Base-by-base conservation (phyloP, 2,797 vertebrate genomes). In the Platalea minor region DNA sequence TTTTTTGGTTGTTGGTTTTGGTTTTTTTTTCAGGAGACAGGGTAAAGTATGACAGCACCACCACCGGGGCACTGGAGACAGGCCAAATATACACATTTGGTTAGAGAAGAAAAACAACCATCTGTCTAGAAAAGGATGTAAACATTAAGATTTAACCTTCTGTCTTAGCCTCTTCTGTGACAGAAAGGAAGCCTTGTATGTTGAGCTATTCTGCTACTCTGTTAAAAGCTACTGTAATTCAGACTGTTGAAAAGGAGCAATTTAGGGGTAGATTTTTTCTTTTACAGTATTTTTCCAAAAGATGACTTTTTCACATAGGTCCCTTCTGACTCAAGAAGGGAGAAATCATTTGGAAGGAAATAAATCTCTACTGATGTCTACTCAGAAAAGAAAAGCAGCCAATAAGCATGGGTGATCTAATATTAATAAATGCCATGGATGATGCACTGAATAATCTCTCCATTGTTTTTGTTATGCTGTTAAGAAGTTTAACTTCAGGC, bases 231-330 rank as follows among this genome's bases (percentile, higher is more conserved):
- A 75, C 70, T 75, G 57, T 82, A 86, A 90, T 46, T 81, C 91
- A 89, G 88, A 68, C 72, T 25, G 74, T 61, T 95, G 94, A 93
- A 96, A 97, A 97, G 92, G 39, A 70, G 56, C 77, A 86, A 67
- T 96, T 96, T 96, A 94, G 67, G 57, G 82, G 23, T 35, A 83
- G 57, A 39, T 43, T 94, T 92, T 89, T 91, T 67, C 33, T 91
- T 89, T 91, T 73, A 94, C 95, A 96, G 87, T 96, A 72, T 95
- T 98, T 95, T 98, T 98, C 95, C 95, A 87, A 79, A 83, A 61
- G 83, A 96, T 96, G 51, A 94, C 74, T 97, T 85, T 96, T 91
- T 95, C 84, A 57, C 79, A 51, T 70, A 85, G 39, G 75, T 96
- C 82, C 81, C 83, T 81, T 89, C 88, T 96, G 94, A 92, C 54